Conservation (phyloP, 1,140 invertebrate species). For the Gonatopus flavifemur region DNA sequence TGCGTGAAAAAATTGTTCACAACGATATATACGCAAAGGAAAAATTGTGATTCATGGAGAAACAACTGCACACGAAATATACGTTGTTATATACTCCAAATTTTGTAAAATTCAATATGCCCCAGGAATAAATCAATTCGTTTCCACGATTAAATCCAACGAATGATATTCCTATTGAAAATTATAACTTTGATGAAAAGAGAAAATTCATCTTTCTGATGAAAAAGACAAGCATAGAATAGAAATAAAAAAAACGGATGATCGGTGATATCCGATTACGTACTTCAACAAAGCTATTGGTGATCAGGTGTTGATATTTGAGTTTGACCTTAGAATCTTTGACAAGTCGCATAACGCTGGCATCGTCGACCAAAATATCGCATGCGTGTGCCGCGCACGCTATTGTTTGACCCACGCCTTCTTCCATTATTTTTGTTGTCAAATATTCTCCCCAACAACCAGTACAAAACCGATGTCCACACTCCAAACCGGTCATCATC, state of each 20-base stretch:
- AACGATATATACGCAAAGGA: neutral
- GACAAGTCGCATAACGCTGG: slow-evolving; percentile 91
- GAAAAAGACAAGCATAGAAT: no score
- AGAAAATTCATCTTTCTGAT: slow-evolving; percentile 3
- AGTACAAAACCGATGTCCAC: slow-evolving; percentile 94
- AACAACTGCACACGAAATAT: no score
- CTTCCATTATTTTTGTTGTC: slow-evolving; percentile 97
- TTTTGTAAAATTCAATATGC: no score
- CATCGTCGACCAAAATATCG: slow-evolving; percentile 95
- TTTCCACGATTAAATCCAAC: neutral
- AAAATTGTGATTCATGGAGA: neutral
- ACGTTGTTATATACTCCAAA: no score
- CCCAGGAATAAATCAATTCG: no score
- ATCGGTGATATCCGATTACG: slow-evolving; percentile 27
- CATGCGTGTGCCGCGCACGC: slow-evolving; percentile 91
- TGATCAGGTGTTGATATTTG: slow-evolving; percentile 97
- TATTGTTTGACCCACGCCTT: slow-evolving; percentile 94
- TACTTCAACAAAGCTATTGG: slow-evolving; percentile 98
- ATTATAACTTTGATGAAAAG: neutral
- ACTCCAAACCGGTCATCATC: slow-evolving; percentile 96
- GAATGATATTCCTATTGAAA: neutral
- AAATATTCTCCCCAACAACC: slow-evolving; percentile 96
- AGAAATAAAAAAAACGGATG: no score
- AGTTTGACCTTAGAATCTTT: slow-evolving; percentile 90
- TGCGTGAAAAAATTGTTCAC: neutral